Base-by-base conservation (phyloP, 2,113 vertebrate species). In the Phainopepla nitens region DNA sequence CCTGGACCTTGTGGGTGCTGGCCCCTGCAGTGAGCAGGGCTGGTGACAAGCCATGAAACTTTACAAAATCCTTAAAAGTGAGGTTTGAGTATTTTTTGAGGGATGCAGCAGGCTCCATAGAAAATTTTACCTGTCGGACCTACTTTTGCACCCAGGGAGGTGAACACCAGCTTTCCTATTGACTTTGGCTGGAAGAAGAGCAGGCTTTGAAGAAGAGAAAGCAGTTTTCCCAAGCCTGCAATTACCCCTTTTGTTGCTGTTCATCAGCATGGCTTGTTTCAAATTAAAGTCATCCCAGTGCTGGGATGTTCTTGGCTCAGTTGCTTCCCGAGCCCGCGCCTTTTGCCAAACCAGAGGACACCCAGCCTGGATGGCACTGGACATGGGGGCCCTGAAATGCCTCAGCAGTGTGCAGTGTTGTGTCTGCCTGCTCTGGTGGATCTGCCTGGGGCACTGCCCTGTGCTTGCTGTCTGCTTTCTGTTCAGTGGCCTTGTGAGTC, bases 181-280 rank as follows among this genome's bases (percentile, higher is more conserved):
- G 87, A 44, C 64, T 90, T 96, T 54, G 77, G 33, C 90, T 95
- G 58, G 44, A 90, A 54, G 68, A 82, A 47, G 78, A 88, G 33
- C 36, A n/a, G 69, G 23, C 79, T 88, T 86, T 87, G 68, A 62
- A 86, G 71, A 60, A 82, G 44, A 70, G 60, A 58, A 89, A 64
- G 71, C 60, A 62, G 28, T 78, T 92, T 92, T 35, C n/a, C 64
- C 9, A 2, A 77, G 58, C 62, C 72, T 93, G 51, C 84, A 82
- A 94, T 92, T 93, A 78, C 56, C 36, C 47, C 44, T 83, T 90
- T 86, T 93, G 82, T 88, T 92, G 71, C 57, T 95, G 82, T 2
- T 1, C 54, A 86, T 83, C 71, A 70, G 80, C 82, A 31, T 35
- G 41, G 86, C 82, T 95, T 69, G 68, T 90, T 93, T 60, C 0